Base-by-base conservation (phyloP, 92 coral and sea anemone species). In the Heliopora coerulea region DNA sequence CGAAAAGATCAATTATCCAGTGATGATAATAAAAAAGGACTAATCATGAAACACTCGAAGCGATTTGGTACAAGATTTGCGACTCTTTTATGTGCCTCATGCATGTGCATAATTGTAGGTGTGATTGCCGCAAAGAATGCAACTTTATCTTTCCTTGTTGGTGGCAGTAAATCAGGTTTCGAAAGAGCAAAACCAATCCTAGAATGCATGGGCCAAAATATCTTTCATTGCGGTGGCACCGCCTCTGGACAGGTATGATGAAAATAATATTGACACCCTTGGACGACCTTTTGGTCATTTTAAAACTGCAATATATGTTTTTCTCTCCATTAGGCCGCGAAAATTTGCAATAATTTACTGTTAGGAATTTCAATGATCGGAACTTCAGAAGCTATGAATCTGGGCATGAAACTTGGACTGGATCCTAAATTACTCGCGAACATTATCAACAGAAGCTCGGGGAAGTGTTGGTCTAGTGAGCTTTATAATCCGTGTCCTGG, bases 401-500 rank as follows among this genome's bases (percentile, higher is more conserved):
- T 95, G 26, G 99, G 91, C 3, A 88, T 90, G 19, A 86, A 85
- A 20, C 89, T 95, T 49, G 99, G 99, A 24, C 78, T 95, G 68
- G 99, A 95, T 68, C 80, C 99, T 33, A 87, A 91, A 50, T 88
- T 95, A 91, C 85, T 95, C 30, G 91, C 96, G 21, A 88, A 83
- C 30, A 86, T 95, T 3, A 88, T 95, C 69, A 95, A 90, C 87
- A 72, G 84, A 35, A 95, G 99, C 72, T 66, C 88, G 19, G 99
- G 99, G 9, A 91, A 96, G n/a, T 95, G 99, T 56, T 95, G 99
- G 99, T 85, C 99, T 14, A 90, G 95, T 68, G 99, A 95, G 62
- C 72, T 86, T 11, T 95, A 95, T 65, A 95, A 95, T 54, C 99
- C 99, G 21, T 87, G 93, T 52, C 99, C 99, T 14, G 99, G 99